A percentile compares a stretch with the other conserved stretches of the same genome.
Evolutionary conservation across 2,113 vertebrate genomes (phyloP).

Genomic region (Oncorhynchus gorbuscha): DNA sequence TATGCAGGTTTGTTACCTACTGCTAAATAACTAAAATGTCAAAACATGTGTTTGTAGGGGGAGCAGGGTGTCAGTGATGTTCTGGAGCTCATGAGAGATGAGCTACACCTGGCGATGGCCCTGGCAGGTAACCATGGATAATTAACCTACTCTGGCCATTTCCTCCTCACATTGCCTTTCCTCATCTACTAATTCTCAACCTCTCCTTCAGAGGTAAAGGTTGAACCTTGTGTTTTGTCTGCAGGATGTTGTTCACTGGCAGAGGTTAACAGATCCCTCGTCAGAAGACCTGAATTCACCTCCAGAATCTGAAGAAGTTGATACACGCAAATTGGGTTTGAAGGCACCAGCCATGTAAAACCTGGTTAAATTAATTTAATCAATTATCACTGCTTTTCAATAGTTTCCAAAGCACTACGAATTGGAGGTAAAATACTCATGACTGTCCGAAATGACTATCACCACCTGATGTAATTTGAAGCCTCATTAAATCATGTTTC

Average conservation of each 20-base stretch:
- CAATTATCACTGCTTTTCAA: too few relatives aligned
- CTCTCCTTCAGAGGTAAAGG: background rate
- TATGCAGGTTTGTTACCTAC: background rate
- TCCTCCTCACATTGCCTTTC: background rate
- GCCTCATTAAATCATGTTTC: too few relatives aligned
- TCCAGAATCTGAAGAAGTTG: constrained; percentile 44
- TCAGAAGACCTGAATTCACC: constrained; percentile 44
- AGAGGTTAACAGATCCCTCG: constrained; percentile 39
- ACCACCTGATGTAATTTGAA: too few relatives aligned
- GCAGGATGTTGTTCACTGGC: constrained; percentile 48
- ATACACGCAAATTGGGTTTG: background rate
- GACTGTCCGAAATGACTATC: too few relatives aligned
- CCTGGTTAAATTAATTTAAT: background rate
- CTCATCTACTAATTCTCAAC: background rate
- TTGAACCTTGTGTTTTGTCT: background rate
- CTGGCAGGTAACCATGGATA: constrained; percentile 72
- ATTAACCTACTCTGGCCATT: background rate
- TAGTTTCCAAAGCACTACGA: too few relatives aligned
- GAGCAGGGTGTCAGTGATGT: constrained; percentile 82
- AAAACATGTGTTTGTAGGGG: constrained; percentile 63
- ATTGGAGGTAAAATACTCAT: too few relatives aligned
- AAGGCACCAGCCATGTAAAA: background rate
- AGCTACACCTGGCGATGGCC: constrained; percentile 81
- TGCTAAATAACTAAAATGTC: background rate
- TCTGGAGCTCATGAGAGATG: constrained; percentile 80